These are phyloP conservation scores for Patagioenas fasciata DNA, from an alignment of 2,113 vertebrate genomes.

Conservation along the genomic window DNA sequence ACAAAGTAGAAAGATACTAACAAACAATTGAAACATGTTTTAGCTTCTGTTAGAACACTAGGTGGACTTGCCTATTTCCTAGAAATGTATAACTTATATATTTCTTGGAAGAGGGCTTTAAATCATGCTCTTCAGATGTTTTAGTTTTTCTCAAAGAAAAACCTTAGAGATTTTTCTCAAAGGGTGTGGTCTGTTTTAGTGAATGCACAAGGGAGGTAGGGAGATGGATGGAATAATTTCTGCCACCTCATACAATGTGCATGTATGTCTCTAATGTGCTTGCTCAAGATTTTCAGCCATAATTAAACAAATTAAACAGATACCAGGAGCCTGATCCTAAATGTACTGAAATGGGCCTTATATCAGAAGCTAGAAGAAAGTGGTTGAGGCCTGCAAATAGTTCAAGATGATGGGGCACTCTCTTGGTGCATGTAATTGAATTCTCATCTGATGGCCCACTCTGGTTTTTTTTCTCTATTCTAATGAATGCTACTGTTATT, in stretches of 20 bases:
- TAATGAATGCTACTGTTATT: not conserved
- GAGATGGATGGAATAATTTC: not conserved
- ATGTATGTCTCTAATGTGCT: not conserved
- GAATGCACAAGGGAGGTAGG: not conserved
- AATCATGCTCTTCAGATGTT: not conserved
- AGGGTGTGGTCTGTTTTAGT: not conserved
- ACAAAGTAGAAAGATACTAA: not conserved
- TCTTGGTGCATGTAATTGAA: not conserved
- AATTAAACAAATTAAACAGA: not conserved
- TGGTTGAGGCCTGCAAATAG: not conserved
- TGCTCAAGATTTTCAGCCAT: not conserved
- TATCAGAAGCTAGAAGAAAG: not conserved
- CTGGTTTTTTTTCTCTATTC: not conserved
- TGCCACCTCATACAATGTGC: not conserved
- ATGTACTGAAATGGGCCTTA: not conserved
- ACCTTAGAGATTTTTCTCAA: not conserved
- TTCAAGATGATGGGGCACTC: not conserved
- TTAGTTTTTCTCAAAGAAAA: not conserved
- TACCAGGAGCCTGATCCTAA: not conserved
- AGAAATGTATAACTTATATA: not conserved
- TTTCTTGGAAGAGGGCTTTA: no score
- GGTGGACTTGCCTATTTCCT: not conserved
- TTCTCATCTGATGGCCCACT: not conserved
- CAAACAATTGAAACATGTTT: not conserved
- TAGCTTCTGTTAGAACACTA: not conserved